phyloP scores from a whole-genome alignment of 2,888 invertebrate species.

The Diarsia brunnea region DNA sequence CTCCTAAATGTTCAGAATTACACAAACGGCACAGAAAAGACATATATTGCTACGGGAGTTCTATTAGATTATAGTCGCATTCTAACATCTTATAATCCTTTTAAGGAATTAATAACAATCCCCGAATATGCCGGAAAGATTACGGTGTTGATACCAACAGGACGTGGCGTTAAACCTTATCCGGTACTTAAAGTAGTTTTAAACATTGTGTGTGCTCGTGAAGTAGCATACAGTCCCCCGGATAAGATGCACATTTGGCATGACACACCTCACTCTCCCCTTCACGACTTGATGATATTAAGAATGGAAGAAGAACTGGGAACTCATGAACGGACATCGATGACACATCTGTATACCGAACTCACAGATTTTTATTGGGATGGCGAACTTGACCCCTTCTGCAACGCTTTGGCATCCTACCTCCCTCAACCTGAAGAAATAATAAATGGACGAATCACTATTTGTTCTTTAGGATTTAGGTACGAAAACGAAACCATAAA shows the following conservation, averaged over 20 bases:
- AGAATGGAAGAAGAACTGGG: constrained; percentile 12
- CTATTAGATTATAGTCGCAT: constrained; percentile 22
- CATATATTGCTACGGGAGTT: constrained; percentile 1
- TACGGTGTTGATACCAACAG: not conserved
- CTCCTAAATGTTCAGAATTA: constrained; percentile 7
- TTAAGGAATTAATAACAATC: not conserved
- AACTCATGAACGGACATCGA: no score
- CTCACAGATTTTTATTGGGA: no score
- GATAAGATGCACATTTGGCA: not conserved
- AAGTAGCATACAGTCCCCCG: not conserved
- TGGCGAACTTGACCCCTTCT: no score
- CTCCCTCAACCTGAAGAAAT: not conserved
- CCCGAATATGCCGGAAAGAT: not conserved
- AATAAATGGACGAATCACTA: not conserved
- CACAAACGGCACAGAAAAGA: not conserved
- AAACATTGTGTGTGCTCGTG: constrained; percentile 9
- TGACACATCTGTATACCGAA: no score
- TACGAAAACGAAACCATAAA: not conserved
- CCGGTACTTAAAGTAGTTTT: not conserved
- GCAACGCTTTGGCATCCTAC: not conserved
- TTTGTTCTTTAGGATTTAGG: constrained; percentile 5
- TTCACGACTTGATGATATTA: constrained; percentile 30
- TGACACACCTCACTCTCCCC: not conserved
- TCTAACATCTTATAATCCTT: constrained; percentile 26
- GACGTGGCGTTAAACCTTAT: no score